phyloP scores from a whole-genome alignment of 2,113 vertebrate genomes.

The Heterotilapia buettikoferi region DNA sequence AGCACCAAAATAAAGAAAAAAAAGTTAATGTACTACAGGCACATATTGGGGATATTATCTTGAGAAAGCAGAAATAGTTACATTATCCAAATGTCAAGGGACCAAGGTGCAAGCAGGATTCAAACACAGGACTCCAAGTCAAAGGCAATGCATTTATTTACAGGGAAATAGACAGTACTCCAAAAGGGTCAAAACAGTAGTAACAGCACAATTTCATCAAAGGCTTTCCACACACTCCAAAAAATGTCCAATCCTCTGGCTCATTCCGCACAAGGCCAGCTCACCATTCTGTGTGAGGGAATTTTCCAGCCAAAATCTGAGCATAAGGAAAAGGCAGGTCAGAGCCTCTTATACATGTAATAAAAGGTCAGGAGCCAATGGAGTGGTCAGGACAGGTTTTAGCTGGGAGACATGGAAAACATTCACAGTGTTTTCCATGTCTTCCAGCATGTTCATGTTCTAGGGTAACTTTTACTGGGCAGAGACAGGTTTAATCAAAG shows the following conservation, averaged over 20 bases:
- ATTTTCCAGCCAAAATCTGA: not conserved
- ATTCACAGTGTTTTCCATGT: not conserved
- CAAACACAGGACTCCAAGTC: not conserved
- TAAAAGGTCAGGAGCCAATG: not conserved
- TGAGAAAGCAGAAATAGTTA: not conserved
- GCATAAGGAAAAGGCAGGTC: not conserved
- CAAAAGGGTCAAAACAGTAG: not conserved
- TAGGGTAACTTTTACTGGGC: not conserved
- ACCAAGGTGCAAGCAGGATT: not conserved
- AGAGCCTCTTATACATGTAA: not conserved
- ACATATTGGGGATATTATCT: not conserved
- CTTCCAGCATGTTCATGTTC: not conserved
- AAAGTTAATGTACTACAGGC: accelerated
- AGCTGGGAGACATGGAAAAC: not conserved
- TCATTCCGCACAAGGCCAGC: not conserved
- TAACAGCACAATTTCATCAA: not conserved
- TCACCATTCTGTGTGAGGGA: not conserved
- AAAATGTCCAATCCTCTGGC: not conserved
- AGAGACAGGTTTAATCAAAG: not conserved
- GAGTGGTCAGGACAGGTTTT: not conserved
- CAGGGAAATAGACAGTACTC: not conserved
- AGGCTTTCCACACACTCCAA: not conserved
- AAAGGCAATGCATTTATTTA: not conserved
- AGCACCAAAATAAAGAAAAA: not conserved
- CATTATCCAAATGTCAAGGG: not conserved